Base-by-base conservation (phyloP, 2,113 vertebrate genomes). In the Geothlypis trichas region DNA sequence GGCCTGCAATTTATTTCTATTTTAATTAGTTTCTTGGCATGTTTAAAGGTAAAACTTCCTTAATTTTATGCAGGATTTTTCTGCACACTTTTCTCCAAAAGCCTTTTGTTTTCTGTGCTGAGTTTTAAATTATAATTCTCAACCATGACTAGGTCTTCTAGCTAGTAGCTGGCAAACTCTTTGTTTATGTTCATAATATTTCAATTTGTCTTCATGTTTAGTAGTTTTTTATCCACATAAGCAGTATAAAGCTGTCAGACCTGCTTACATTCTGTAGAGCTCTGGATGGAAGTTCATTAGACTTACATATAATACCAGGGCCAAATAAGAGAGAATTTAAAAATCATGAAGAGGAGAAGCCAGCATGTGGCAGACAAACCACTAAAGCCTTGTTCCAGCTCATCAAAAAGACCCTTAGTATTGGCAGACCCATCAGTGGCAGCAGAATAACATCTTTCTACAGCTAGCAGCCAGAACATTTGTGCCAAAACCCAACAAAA, bases 11-110 rank as follows among this genome's bases (percentile, higher is more conserved):
- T 97, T 96, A 51, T 96, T 97, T 96, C 54, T 87, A 95, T 94
- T 95, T 95, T 95, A 97, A 98, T 97, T 96, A 96, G 75, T 91
- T 94, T 95, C 76, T 96, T 97, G 96, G 95, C 94, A 93, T 85
- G 83, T 87, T 65, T 75, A 80, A 94, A 93, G 51, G 65, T 66
- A 96, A 92, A 92, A 58, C 19, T 57, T 85, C n/a, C 76, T 95
- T 92, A 83, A 77, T 91, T 94, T 94, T 89, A 61, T 68, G 42
- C 51, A 49, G 15, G 41, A 68, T 79, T 75, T 88, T 87, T 92
- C 57, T 68, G 21, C 49, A 77, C 7, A 17, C 35, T 94, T 84
- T 92, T 42, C 62, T 94, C 61, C 46, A 62, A 49, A 76, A 80
- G n/a, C 15, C 4, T 23, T 63, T 67, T 65, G 71, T 84, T 61